Percentiles rank a stretch among this genome's conserved stretches.
Conservation (phyloP, 2,113 vertebrate species). For the Erpornis zantholeuca region DNA sequence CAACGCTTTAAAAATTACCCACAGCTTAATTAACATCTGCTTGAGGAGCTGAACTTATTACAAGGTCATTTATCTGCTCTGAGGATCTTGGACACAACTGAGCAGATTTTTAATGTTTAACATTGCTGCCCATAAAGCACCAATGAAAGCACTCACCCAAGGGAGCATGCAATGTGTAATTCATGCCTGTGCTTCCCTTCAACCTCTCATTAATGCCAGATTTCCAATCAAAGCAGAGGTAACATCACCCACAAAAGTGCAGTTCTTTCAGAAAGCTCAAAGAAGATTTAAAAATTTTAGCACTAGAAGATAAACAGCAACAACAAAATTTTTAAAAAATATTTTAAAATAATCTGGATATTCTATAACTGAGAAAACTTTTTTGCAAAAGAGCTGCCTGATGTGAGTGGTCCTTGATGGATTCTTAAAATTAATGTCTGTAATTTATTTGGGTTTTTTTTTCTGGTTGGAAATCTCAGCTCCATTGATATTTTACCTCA, state of each 20-base stretch:
- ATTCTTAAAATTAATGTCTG: too few relatives aligned
- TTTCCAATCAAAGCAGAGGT: background rate
- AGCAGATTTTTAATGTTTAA: conserved; percentile 57
- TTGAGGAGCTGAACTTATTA: background rate
- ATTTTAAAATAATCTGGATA: background rate
- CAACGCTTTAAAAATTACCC: conserved; percentile 20
- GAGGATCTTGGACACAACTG: background rate
- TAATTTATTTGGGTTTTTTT: too few relatives aligned
- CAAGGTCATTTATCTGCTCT: conserved; percentile 31
- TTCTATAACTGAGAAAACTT: background rate
- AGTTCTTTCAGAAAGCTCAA: background rate
- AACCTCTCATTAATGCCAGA: background rate
- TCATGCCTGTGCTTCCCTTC: background rate
- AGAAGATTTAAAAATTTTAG: background rate
- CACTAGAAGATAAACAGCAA: background rate
- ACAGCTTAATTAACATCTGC: conserved; percentile 38
- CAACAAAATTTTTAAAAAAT: background rate
- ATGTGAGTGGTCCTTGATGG: background rate
- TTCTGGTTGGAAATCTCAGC: background rate
- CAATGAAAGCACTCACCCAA: background rate
- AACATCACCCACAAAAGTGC: background rate
- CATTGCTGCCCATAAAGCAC: background rate
- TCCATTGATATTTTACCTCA: background rate
- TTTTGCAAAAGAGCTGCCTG: background rate
- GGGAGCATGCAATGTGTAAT: background rate